A percentile compares a stretch with the other conserved stretches of the same genome.
phyloP scores from a whole-genome alignment of 2,888 invertebrate genomes.

The Teleogryllus oceanicus region DNA sequence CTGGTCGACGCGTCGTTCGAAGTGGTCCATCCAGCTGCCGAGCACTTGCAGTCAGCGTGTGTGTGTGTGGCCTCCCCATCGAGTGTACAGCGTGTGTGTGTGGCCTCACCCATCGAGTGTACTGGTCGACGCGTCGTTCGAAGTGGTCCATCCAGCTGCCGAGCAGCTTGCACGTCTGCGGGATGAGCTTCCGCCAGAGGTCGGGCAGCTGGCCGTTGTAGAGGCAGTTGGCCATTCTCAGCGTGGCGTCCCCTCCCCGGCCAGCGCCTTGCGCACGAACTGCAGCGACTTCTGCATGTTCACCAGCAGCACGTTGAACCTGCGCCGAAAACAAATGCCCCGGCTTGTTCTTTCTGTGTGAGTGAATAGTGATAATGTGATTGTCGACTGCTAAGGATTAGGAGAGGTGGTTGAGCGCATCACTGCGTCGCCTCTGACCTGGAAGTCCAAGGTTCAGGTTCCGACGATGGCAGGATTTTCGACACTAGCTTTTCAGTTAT shows the following conservation, averaged over 20 bases:
- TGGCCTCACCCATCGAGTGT: constrained; percentile 66
- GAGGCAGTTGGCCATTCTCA: constrained; percentile 77
- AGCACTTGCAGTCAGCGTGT: constrained; percentile 77
- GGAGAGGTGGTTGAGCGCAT: too few relatives aligned
- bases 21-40: constrained; percentile 87
- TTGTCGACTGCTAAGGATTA: too few relatives aligned
- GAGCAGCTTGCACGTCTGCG: constrained; percentile 79
- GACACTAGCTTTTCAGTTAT: too few relatives aligned
- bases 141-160: constrained; percentile 90
- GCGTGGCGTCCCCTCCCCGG: constrained; percentile 74
- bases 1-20: constrained; percentile 66
- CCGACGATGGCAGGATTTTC: too few relatives aligned
- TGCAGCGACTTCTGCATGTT: constrained; percentile 68
- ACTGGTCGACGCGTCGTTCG: constrained; percentile 65
- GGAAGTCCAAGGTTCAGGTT: too few relatives aligned
- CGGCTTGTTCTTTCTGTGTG: too few relatives aligned
- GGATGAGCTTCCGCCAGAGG: constrained; percentile 77
- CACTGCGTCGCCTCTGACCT: too few relatives aligned
- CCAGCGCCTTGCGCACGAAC: constrained; percentile 60
- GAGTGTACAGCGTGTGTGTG: constrained; percentile 51
- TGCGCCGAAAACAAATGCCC: too few relatives aligned
- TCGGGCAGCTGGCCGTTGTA: constrained; percentile 81
- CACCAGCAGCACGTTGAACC: constrained; percentile 71
- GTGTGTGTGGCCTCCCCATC: constrained; percentile 57
- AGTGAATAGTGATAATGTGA: too few relatives aligned